Base-by-base conservation (phyloP, 2,113 vertebrate genomes). In the Solea solea region DNA sequence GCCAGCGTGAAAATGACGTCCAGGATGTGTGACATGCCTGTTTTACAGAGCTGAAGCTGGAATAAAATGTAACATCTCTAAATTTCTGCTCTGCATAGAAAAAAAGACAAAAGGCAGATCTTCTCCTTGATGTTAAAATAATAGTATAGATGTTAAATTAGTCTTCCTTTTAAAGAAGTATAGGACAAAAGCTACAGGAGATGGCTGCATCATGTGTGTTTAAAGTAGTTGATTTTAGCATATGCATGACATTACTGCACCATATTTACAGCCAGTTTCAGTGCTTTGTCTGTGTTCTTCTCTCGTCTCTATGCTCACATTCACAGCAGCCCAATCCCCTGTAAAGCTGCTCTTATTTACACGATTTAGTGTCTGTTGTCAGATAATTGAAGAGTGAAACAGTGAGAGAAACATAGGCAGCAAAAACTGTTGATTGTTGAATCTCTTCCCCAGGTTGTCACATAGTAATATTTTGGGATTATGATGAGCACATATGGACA, bases 1-100 rank as follows among this genome's bases (percentile, higher is more conserved):
- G 21, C 4, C 51, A 54, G 53, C 61, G 52, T 0, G 48, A 58
- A 61, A 52, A 61, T 84, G 71, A 85, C 57, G 54, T 74, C 71
- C 65, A 1, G 0, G 7, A 34, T 73, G 54, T 39, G 46, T 42
- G 44, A 69, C 58, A 45, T 10, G 50, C 55, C 61, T 66, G 39
- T 41, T 54, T 70, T 46, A 72, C 45, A 39, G 41, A 1, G 41
- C 27, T 51, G 28, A 52, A 72, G 44, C 42, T 58, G 61, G 59
- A 54, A 15, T 62, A 49, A 16, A n/a, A 11, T 21, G 48, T 0
- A 62, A 28, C 59, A 53, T 61, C 63, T 52, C 16, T 52, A 9
- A 1, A 0, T 21, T 51, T 51, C 49, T 51, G 49, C 49, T 10
- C 49, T 49, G 15, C 14, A 7, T n/a, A n/a, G 34, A 34, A 34